phyloP scores from a whole-genome alignment of 2,888 invertebrate species.

The Tipula vernalis region DNA sequence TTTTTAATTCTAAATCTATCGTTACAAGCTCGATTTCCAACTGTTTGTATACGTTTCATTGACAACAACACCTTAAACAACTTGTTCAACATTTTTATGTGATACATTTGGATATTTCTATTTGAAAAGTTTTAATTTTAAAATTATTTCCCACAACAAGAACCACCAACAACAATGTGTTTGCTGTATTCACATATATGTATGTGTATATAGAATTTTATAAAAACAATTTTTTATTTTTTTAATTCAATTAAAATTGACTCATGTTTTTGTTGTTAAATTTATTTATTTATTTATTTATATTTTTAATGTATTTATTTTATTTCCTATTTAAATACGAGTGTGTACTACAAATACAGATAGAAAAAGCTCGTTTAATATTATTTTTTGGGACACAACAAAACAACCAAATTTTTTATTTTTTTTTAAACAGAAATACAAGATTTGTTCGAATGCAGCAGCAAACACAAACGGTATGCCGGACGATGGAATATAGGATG shows the following conservation, averaged over 20 bases:
- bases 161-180: not conserved
- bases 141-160: not conserved
- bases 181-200: not conserved
- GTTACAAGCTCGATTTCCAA: not conserved
- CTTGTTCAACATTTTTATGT: not conserved
- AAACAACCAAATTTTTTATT: not conserved
- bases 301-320: not conserved
- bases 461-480: not conserved
- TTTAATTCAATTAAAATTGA: not conserved
- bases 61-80: not conserved
- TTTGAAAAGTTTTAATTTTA: not conserved
- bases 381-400: not conserved
- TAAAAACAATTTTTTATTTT: not conserved
- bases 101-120: not conserved
- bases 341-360: not conserved
- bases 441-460: not conserved
- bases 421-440: not conserved
- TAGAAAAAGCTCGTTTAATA: not conserved
- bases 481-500: not conserved
- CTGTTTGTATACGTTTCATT: not conserved
- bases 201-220: not conserved
- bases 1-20: too few species aligned
- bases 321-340: not conserved
- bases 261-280: not conserved
- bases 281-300: not conserved